Base-by-base conservation (phyloP, 2,113 vertebrate species). In the Cromileptes altivelis region DNA sequence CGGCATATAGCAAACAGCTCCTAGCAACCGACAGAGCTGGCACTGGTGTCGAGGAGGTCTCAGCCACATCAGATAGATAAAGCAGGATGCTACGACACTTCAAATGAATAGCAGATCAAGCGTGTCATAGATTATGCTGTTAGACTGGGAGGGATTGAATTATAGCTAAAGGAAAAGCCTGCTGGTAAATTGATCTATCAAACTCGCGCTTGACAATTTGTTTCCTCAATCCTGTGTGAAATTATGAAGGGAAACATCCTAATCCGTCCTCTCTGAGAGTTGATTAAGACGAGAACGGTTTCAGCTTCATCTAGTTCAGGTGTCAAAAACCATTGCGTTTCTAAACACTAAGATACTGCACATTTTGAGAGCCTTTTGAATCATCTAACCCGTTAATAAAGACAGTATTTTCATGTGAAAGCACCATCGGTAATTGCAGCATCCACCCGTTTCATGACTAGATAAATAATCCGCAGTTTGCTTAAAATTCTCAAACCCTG, bases 171-270 rank as follows among this genome's bases (percentile, higher is more conserved):
- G 74, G 85, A 79, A 86, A 87, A 91, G 82, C 87, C 80, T 82
- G 90, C 85, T 88, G 72, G 76, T 78, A 94, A 95, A 95, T 95
- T 94, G 92, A 95, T 93, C 94, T 89, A 94, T 95, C 94, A 95
- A 93, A 90, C 88, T 75, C 56, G 4, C 77, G 85, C 85, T 87
- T 93, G 93, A 94, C 89, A 90, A 88, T 91, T 92, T 89, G 74
- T 83, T 82, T 68, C 87, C 92, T 84, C 88, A 80, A 88, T 87
- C 81, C 88, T 81, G 85, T 80, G 87, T 87, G 86, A 92, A 93
- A 93, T 92, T 85, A 88, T 87, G 83, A 88, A 85, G 86, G 81
- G 86, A 89, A 84, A 94, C 92, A 84, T 93, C 81, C 88, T 94
- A 94, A 95, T 94, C 93, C 87, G 14, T 69, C 87, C 81, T 86